A percentile compares a stretch with the other conserved stretches of the same genome.
Conservation (phyloP, 1,140 invertebrate species). For the Euschistus heros region DNA sequence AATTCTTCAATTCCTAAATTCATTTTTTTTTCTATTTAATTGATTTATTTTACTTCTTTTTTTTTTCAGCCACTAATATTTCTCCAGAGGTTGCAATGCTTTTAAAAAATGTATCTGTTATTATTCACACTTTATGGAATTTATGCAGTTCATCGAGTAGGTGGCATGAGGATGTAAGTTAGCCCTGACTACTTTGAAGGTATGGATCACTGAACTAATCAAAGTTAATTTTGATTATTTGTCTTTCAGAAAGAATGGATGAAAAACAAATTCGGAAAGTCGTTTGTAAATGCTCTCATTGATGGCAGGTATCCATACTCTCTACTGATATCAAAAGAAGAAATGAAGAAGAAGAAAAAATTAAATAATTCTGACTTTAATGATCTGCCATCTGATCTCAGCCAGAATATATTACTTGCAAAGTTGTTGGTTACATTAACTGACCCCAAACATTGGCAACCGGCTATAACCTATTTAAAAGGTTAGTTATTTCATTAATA, state of each 20-base stretch:
- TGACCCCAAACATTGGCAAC: neutral
- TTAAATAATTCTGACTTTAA: neutral
- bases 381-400: neutral
- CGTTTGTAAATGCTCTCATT: neutral
- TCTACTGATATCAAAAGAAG: neutral
- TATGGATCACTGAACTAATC: neutral
- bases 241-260: slow-evolving; percentile 2
- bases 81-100: neutral
- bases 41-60: too few relatives aligned
- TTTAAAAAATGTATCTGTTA: neutral
- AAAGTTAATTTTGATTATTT: neutral
- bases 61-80: slow-evolving; percentile 3
- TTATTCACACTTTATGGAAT: neutral
- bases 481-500: too few relatives aligned
- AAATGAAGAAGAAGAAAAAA: neutral
- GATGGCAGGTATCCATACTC: neutral
- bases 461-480: neutral
- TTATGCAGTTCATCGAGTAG: neutral
- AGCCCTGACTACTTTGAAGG: too few relatives aligned
- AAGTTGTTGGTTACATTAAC: neutral
- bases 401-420: neutral
- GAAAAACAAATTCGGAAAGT: neutral
- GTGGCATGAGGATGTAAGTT: too few relatives aligned
- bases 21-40: too few relatives aligned
- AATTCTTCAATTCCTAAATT: too few relatives aligned